Percentiles rank a stretch among this genome's conserved stretches.
Evolutionary conservation across 2,888 invertebrate species (phyloP).

Genomic region (Branchipolynoe longqiensis): DNA sequence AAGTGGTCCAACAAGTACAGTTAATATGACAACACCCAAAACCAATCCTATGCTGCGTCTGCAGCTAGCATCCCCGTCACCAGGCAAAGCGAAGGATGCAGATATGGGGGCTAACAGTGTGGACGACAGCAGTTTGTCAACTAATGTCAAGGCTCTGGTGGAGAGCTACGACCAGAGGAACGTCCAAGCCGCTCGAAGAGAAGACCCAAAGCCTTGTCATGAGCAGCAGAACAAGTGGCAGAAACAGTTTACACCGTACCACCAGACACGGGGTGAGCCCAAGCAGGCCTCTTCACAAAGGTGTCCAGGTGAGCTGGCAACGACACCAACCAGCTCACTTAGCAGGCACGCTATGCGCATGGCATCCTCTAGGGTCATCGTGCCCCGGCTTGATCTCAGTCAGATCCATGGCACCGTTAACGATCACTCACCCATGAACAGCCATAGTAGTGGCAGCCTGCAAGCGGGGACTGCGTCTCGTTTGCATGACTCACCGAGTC

Average conservation of each 20-base stretch:
- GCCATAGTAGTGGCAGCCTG: not conserved
- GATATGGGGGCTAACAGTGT: not conserved
- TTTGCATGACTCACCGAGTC: not conserved
- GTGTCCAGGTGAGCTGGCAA: no score
- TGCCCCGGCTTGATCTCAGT: slow-evolving; percentile 37
- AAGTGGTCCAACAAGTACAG: not conserved
- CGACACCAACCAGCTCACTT: no score
- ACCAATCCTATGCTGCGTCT: not conserved
- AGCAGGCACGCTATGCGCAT: not conserved
- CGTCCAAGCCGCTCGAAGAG: not conserved
- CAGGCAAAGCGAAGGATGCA: not conserved
- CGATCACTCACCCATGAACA: not conserved
- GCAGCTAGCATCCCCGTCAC: slow-evolving; percentile 7
- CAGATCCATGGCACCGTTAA: not conserved
- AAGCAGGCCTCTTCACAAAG: not conserved
- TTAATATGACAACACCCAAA: not conserved
- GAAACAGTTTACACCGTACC: not conserved
- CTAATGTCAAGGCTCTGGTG: slow-evolving; percentile 11
- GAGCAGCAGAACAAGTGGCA: not conserved
- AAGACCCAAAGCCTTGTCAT: not conserved
- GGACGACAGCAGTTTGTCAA: slow-evolving; percentile 8
- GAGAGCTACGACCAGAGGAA: not conserved
- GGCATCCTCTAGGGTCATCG: not conserved
- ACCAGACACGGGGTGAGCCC: not conserved
- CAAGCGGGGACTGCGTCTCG: not conserved